Conservation (phyloP, 2,113 vertebrate species). For the Upupa epops region DNA sequence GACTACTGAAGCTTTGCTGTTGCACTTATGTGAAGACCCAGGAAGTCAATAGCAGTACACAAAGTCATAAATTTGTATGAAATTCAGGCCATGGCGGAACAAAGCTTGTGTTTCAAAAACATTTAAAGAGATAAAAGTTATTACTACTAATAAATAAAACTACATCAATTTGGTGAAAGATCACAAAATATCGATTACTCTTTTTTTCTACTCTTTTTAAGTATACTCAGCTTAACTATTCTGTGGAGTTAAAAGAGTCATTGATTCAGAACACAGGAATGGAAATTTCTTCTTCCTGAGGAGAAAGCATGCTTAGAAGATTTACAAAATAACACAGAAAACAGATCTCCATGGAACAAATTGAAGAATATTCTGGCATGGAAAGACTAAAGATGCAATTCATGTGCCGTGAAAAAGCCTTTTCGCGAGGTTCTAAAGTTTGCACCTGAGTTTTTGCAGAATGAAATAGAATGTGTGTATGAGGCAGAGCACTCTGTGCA, state of each 20-base stretch:
- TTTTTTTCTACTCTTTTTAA: conserved; percentile 25
- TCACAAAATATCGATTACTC: neutral
- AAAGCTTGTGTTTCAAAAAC: conserved; percentile 1
- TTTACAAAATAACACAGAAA: conserved; percentile 67
- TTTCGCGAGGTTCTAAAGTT: conserved; percentile 71
- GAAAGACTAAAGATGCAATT: conserved; percentile 72
- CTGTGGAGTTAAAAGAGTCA: conserved; percentile 52
- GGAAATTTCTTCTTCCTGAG: conserved; percentile 61
- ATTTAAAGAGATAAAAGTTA: neutral
- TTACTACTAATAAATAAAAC: conserved; percentile 36
- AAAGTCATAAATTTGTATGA: conserved; percentile 22
- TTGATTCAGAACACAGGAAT: conserved; percentile 51
- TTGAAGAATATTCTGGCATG: conserved; percentile 66
- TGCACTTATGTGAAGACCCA: neutral
- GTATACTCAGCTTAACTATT: conserved; percentile 5
- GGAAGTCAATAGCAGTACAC: neutral
- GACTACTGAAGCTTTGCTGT: neutral
- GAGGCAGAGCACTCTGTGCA: conserved; percentile 15
- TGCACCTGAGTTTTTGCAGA: conserved; percentile 73
- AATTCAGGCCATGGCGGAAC: conserved; percentile 11
- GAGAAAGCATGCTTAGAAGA: conserved; percentile 59
- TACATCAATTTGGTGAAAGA: neutral
- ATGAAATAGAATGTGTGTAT: conserved; percentile 51
- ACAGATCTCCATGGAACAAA: conserved; percentile 62
- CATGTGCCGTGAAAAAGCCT: conserved; percentile 60